These are phyloP conservation scores for Amazona guildingii DNA, from an alignment of 2,113 vertebrate genomes.

Conservation along the genomic window DNA sequence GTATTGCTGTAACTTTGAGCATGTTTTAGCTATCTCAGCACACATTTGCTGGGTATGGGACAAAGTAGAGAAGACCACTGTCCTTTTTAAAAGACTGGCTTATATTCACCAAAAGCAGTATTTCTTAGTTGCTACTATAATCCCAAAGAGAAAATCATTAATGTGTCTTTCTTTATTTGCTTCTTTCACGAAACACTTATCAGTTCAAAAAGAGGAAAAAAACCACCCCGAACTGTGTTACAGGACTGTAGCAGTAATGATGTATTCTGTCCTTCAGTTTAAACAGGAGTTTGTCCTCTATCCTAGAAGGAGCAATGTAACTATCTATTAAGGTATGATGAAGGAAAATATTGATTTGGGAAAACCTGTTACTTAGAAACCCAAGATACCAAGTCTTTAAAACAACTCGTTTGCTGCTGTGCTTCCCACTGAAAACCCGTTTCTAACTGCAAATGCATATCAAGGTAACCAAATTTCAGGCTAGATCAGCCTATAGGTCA, in stretches of 20 bases:
- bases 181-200: constrained; percentile 4
- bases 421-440: neutral
- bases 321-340: neutral
- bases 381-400: neutral
- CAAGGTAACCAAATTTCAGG: neutral
- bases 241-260: neutral
- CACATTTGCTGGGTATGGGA: constrained; percentile 24
- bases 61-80: neutral
- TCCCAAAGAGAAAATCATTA: constrained; percentile 8
- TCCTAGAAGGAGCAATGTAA: neutral
- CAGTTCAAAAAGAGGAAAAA: neutral
- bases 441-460: neutral
- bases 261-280: neutral
- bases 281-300: neutral
- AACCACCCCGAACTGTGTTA: neutral
- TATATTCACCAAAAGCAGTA: constrained; percentile 29
- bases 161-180: neutral
- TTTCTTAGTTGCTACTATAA: constrained; percentile 52
- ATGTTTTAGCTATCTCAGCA: constrained; percentile 63
- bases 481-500: neutral
- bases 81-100: constrained; percentile 51
- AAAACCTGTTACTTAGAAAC: neutral
- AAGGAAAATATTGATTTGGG: neutral
- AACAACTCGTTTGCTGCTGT: neutral
- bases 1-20: constrained; percentile 51